Conservation (phyloP, 2,113 vertebrate genomes). For the Paramisgurnus dabryanus region DNA sequence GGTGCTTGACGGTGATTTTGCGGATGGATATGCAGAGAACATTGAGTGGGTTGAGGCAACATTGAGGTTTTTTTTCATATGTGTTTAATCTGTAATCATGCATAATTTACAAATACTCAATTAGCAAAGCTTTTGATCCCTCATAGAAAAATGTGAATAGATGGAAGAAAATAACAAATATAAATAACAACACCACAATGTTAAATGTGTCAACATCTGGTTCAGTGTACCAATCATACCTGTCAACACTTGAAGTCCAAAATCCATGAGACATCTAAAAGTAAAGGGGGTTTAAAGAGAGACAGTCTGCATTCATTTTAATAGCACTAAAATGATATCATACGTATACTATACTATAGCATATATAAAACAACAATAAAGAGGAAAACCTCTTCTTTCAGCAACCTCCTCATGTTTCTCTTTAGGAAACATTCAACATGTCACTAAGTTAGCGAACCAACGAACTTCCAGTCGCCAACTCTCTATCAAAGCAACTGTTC, state of each 20-base stretch:
- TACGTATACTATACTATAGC: no score
- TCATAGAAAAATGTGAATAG: constrained; percentile 34
- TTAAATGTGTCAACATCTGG: constrained; percentile 30
- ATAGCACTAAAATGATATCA: no score
- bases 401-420: no score
- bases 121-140: constrained; percentile 52
- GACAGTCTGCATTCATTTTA: no score
- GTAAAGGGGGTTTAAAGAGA: no score
- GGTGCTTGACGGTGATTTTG: constrained; percentile 16
- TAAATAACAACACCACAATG: background rate
- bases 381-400: no score
- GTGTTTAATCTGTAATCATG: constrained; percentile 32
- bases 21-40: constrained; percentile 13
- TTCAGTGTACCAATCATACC: background rate
- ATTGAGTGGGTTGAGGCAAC: constrained; percentile 27
- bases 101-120: constrained; percentile 49
- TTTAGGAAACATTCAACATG: no score
- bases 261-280: no score
- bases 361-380: no score
- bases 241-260: background rate
- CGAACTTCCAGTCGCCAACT: no score
- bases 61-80: constrained; percentile 16
- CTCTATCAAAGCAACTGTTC: no score
- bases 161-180: constrained; percentile 16
- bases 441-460: no score